Conservation (phyloP, 37 sponge, comb jelly and placozoan species). For the Oopsacas minuta region DNA sequence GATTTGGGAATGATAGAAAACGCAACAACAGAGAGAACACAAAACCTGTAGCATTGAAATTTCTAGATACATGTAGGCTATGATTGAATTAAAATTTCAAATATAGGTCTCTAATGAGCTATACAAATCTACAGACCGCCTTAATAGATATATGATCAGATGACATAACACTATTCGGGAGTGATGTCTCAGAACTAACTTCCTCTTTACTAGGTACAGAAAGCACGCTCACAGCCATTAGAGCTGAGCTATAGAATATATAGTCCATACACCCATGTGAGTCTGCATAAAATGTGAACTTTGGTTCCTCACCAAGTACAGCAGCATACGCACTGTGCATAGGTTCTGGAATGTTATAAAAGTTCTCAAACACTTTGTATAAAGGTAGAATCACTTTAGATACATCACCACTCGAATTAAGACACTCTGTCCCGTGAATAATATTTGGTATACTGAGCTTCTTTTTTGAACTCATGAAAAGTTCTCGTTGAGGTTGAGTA, state of each 20-base stretch:
- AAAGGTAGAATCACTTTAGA: neutral
- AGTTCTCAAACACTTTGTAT: neutral
- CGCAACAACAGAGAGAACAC: no score
- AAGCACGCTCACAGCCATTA: neutral
- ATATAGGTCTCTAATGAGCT: no score
- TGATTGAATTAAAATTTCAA: no score
- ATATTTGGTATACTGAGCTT: neutral
- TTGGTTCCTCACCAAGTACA: neutral
- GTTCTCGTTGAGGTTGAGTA: neutral
- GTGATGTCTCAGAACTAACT: neutral
- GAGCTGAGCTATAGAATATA: neutral
- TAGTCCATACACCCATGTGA: neutral
- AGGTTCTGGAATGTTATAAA: neutral
- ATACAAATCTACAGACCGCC: neutral
- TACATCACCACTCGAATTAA: neutral
- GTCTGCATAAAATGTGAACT: neutral
- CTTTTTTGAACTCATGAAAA: neutral
- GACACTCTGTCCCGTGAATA: neutral
- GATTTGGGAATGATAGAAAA: no score
- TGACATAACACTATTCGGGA: neutral
- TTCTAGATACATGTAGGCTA: no score
- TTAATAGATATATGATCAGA: conserved; percentile 5
- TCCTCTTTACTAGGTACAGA: neutral
- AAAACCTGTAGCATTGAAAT: no score
- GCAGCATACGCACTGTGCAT: neutral